phyloP scores from a whole-genome alignment of 2,888 invertebrate species.

The Lasius platythorax region DNA sequence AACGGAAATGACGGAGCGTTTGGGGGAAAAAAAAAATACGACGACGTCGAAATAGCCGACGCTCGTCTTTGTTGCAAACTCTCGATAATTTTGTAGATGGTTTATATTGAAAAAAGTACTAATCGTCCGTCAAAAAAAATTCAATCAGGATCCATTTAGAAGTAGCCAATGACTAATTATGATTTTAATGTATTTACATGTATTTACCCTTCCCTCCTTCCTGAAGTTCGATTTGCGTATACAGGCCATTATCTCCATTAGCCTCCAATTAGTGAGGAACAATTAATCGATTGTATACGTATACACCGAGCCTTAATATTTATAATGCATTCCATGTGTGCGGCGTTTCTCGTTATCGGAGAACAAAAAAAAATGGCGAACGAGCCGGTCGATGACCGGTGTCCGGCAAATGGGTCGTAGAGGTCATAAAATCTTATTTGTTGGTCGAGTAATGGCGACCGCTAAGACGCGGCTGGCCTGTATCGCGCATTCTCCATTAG shows the following conservation, averaged over 20 bases:
- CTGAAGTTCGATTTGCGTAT: neutral
- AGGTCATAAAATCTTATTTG: constrained; percentile 70
- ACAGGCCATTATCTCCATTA: neutral
- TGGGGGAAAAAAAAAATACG: neutral
- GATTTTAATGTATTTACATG: neutral
- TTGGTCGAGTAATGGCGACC: constrained; percentile 57
- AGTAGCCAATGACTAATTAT: neutral
- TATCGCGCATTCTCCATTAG: constrained; percentile 40
- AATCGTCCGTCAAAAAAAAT: neutral
- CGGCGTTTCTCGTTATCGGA: neutral
- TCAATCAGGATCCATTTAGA: neutral
- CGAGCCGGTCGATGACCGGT: constrained; percentile 31
- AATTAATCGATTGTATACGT: neutral
- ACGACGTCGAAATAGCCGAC: neutral
- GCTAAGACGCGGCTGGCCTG: constrained; percentile 51
- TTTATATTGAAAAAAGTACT: neutral
- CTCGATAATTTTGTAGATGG: neutral
- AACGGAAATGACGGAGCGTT: constrained; percentile 22
- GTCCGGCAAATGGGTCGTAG: constrained; percentile 60
- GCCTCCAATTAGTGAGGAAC: neutral
- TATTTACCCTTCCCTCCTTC: neutral
- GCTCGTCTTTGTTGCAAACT: neutral
- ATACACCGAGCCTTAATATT: constrained; percentile 6
- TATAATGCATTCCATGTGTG: neutral
- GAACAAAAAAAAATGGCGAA: constrained; percentile 11